Evolutionary conservation across 2,113 vertebrate genomes (phyloP).

Genomic region (Trachemys scripta): DNA sequence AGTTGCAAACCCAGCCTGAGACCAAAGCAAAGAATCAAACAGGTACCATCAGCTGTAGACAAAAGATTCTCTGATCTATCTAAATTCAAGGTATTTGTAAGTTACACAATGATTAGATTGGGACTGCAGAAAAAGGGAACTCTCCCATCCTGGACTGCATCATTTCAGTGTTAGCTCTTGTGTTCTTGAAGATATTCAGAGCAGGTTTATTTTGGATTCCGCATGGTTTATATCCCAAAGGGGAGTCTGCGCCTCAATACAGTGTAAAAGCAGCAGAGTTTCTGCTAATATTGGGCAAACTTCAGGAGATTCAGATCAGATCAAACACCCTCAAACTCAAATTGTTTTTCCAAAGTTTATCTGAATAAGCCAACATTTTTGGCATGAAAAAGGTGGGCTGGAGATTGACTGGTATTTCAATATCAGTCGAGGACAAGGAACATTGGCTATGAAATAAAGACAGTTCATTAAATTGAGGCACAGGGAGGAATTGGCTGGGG

Average conservation of each 20-base stretch:
- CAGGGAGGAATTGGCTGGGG: background rate
- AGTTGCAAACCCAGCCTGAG: slow-evolving; percentile 5
- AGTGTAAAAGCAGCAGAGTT: background rate
- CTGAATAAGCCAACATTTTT: slow-evolving; percentile 29
- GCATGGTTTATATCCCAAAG: background rate
- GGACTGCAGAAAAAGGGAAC: background rate
- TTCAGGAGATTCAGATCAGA: background rate
- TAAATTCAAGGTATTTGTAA: background rate
- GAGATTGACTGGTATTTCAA: background rate
- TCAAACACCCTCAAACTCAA: slow-evolving; percentile 14
- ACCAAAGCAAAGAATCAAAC: background rate
- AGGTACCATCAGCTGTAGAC: background rate
- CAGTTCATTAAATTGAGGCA: background rate
- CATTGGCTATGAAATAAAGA: background rate
- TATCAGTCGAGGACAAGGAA: background rate
- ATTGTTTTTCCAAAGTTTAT: slow-evolving; percentile 21
- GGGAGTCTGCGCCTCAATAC: background rate
- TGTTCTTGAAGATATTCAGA: slow-evolving; percentile 19
- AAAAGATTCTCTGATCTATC: background rate
- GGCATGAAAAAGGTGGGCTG: background rate
- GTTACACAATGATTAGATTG: background rate
- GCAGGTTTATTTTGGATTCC: background rate
- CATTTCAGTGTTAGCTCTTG: slow-evolving; percentile 20
- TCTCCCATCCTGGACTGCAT: background rate
- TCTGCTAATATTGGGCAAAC: background rate